Evolutionary conservation across 2,797 vertebrate genomes (phyloP).

Genomic region (Acanthornis magna): DNA sequence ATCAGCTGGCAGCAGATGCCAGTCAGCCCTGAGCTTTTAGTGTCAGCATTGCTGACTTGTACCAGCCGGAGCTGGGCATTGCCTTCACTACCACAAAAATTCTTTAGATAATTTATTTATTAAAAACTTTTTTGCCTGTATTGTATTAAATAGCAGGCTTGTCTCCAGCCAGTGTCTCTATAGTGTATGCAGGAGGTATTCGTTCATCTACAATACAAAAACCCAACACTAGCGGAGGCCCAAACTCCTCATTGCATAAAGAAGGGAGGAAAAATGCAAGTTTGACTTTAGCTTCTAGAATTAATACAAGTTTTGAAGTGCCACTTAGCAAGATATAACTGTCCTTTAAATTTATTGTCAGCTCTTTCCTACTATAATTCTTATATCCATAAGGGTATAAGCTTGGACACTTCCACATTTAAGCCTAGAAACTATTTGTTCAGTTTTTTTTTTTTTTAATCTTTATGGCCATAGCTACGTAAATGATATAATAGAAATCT

Average conservation of each 20-base stretch:
- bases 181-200: background rate
- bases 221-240: background rate
- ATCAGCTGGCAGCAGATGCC: background rate
- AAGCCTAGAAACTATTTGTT: background rate
- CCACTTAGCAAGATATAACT: background rate
- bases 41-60: background rate
- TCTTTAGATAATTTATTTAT: background rate
- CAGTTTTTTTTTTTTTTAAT: background rate
- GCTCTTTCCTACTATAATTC: background rate
- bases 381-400: background rate
- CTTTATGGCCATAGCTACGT: background rate
- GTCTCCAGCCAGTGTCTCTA: background rate
- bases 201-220: background rate
- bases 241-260: background rate
- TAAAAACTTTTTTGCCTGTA: background rate
- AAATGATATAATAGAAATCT: constrained; percentile 18
- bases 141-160: background rate
- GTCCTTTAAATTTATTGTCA: background rate
- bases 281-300: background rate
- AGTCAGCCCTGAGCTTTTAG: background rate
- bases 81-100: background rate
- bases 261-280: background rate
- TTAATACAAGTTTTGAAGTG: background rate
- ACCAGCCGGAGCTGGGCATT: background rate
- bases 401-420: background rate